Evolutionary conservation across 2,797 vertebrate species (phyloP), one percentile per base, ranked within the genome.

Genomic region (Schizothorax lantsangensis): DNA sequence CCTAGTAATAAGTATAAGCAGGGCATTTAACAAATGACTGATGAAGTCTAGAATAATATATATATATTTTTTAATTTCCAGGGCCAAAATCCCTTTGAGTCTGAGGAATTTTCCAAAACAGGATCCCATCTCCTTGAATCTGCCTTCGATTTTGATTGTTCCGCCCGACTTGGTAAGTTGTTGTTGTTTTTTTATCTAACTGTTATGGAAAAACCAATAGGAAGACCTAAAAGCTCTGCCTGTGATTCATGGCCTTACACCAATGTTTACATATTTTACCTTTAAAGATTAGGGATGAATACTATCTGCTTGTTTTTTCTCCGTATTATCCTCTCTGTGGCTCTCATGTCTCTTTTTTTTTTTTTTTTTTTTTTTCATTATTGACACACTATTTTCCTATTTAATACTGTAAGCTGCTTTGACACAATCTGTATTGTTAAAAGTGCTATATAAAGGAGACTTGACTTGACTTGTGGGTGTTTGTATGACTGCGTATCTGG

Each of bases 41-140:
- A 21, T 62, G 6, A 59, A 19, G 33, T 45, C 21, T 72, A 47
- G n/a, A 84, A 85, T 38, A 23, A 47, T 49, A 15, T 68, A 19
- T 26, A 10, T 54, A 21, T 30, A 1, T 2, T 83, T 83, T 83
- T 52, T 89, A 19, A 72, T 23, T 15, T 49, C 3, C 88, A 99
- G 98, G 98, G 97, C 83, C 97, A 98, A 94, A 98, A 98, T 92
- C 98, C 98, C 64, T 99, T 98, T 2, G 97, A 98, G 85, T 93
- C 97, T 73, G 97, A 97, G 59, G 97, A 97, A n/a, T 96, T 97
- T 90, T 93, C 95, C 88, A 96, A 96, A 91, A 96, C 93, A 82
- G 96, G 95, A 91, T 96, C 96, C 91, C 95, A 93, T 92, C 96
- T 95, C 87, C 92, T 97, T 91, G 97, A 98, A 89, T 93, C 96